A percentile compares a stretch with the other conserved stretches of the same genome.
These are phyloP conservation scores for Pantherophis guttatus DNA, from an alignment of 2,113 vertebrate species.

Conservation along the genomic window DNA sequence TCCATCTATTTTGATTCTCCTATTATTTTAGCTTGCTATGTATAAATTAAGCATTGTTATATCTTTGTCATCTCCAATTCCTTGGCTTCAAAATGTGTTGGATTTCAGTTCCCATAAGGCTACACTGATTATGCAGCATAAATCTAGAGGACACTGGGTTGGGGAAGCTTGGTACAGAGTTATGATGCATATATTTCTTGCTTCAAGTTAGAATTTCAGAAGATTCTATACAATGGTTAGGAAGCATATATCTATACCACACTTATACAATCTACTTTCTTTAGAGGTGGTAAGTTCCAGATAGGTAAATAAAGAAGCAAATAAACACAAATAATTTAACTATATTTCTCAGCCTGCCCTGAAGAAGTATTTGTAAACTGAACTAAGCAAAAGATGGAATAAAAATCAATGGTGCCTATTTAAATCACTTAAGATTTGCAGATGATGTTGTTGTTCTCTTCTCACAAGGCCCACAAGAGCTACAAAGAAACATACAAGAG, in stretches of 20 bases:
- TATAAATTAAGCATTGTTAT: background rate
- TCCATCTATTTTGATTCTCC: background rate
- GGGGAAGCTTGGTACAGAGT: background rate
- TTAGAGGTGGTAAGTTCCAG: too few relatives aligned
- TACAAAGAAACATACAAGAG: background rate
- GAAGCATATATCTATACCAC: background rate
- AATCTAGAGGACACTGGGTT: background rate
- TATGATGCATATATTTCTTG: background rate
- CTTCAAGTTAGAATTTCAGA: background rate
- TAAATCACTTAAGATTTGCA: background rate
- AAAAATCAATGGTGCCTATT: background rate
- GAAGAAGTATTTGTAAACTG: background rate
- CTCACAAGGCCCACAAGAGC: background rate
- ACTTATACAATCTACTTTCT: background rate
- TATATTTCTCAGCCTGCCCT: background rate
- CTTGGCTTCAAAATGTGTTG: background rate
- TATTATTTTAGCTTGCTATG: background rate
- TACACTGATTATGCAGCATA: background rate
- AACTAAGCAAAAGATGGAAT: background rate
- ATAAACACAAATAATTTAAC: background rate
- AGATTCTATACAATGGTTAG: background rate
- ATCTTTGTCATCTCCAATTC: background rate
- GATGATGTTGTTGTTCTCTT: background rate
- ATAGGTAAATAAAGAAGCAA: background rate
- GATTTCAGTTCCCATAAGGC: background rate